These are phyloP conservation scores for Ondatra zibethicus DNA, from an alignment of 2,113 vertebrate species.

Conservation along the genomic window DNA sequence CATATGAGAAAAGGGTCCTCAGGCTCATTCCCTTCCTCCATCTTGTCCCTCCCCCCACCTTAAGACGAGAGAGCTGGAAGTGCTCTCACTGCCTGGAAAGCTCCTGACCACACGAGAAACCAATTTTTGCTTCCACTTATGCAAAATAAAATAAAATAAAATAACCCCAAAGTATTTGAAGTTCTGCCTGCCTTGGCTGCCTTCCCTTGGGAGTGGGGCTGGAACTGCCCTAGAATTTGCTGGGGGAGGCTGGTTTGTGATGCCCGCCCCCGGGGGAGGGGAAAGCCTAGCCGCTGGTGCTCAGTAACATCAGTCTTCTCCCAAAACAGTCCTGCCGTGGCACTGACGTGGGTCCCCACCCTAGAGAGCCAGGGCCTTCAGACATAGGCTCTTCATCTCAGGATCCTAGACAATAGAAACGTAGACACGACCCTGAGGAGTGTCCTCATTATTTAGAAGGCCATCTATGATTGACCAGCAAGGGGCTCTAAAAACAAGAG, in stretches of 20 bases:
- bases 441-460: background rate
- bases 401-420: background rate
- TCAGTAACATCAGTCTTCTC: background rate
- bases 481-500: background rate
- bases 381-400: background rate
- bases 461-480: background rate
- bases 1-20: background rate
- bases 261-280: background rate
- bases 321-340: background rate
- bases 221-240: background rate
- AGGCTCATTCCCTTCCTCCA: background rate
- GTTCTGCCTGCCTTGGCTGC: slow-evolving; percentile 57
- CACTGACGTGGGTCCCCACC: too few relatives aligned
- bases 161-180: slow-evolving; percentile 66
- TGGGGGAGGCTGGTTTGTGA: background rate
- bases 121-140: slow-evolving; percentile 74
- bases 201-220: slow-evolving; percentile 46
- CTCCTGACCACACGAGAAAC: slow-evolving; percentile 69
- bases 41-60: background rate
- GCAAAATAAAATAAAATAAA: slow-evolving; percentile 76
- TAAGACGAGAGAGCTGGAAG: background rate
- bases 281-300: background rate
- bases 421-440: background rate
- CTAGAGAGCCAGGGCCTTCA: too few relatives aligned
- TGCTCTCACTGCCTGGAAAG: slow-evolving; percentile 58